Conservation (phyloP, 2,113 vertebrate genomes). For the Elachura formosa region DNA sequence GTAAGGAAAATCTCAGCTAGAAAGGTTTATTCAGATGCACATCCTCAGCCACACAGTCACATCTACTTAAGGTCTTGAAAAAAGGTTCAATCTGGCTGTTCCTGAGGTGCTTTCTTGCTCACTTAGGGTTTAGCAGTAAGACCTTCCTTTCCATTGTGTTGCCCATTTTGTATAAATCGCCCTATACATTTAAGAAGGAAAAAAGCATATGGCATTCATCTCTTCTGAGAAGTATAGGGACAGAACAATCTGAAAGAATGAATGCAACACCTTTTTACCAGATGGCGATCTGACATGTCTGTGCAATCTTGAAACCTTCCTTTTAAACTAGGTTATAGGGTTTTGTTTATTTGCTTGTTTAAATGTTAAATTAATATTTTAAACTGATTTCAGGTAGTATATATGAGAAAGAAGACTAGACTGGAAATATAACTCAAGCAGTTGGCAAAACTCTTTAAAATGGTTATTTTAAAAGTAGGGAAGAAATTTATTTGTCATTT, state of each 20-base stretch:
- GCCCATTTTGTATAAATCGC: not conserved
- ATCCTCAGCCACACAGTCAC: not conserved
- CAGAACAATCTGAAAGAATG: not conserved
- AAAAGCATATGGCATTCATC: not conserved
- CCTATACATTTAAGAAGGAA: not conserved
- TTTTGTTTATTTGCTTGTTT: not conserved
- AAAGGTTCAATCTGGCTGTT: not conserved
- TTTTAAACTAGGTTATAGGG: fast-evolving
- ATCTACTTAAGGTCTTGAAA: not conserved
- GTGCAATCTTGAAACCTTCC: not conserved
- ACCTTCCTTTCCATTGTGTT: not conserved
- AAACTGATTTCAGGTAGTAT: not conserved
- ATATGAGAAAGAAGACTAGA: not conserved
- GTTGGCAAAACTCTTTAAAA: not conserved
- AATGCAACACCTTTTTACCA: not conserved
- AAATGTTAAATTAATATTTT: not conserved
- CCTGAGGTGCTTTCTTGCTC: not conserved
- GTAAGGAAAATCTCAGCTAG: not conserved
- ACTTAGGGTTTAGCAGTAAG: not conserved
- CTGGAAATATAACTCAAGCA: not conserved
- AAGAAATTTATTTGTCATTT: not conserved
- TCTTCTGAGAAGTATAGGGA: not conserved
- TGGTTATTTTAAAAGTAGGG: not conserved
- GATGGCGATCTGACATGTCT: not conserved
- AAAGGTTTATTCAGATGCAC: not conserved